Base-by-base conservation (phyloP, 2,888 invertebrate species). In the Apotomis betuletana region DNA sequence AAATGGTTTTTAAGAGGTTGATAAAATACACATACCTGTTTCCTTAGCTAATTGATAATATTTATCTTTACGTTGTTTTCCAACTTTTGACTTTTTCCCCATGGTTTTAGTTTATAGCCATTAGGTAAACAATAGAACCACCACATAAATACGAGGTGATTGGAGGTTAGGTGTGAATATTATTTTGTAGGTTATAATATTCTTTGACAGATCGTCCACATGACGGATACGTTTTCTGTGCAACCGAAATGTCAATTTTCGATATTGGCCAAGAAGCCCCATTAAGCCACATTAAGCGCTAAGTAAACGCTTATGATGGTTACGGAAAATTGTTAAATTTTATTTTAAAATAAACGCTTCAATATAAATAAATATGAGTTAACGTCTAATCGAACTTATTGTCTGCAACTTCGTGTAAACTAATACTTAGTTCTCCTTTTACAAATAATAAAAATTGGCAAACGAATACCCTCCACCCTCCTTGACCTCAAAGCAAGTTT, bases 1-100 rank as follows among this genome's bases (percentile, higher is more conserved):
- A 49, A 49, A 49, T 49, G 10, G 9, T 9, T 49, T 49, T 9
- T 49, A 9, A 49, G 13, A 13, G n/a, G 1, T 67, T 67, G 38
- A 58, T 36, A 38, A 8, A 10, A 55, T 41, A 69, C 63, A 84
- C 86, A 87, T 92, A 98, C 98, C 99, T 82, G 99, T 98, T 94
- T 99, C 99, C 90, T 99, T 99, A 9, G 99, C 99, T 81, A 99
- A 94, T 85, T 98, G 97, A 92, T 99, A 99, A 91, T 97, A 99
- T 94, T 98, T 99, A 95, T 99, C 99, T 90, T 97, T 97, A 62
- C 99, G 96, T 88, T 99, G 97, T 94, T 99, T 99, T 95, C 99
- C 99, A 88, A 97, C 95, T 96, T 99, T 99, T 10, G 95, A 94
- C 90, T 99, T 99, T 89, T 98, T 98, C 67, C 98, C 98, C 98